These are phyloP conservation scores for Tringa solitaria DNA, from an alignment of 2,113 vertebrate genomes.

Conservation along the genomic window DNA sequence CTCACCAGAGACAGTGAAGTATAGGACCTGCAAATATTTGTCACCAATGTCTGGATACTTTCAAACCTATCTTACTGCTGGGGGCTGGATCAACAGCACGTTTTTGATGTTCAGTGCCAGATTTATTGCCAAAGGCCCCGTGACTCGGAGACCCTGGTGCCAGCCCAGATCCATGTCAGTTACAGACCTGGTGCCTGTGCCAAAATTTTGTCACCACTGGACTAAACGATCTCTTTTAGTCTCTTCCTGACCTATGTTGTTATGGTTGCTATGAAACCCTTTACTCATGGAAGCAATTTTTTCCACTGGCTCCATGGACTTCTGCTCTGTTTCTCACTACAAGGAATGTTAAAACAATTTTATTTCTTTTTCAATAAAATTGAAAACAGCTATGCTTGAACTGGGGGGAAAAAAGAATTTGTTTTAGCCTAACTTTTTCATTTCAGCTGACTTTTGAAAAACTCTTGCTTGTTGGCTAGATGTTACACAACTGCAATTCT, in stretches of 20 bases:
- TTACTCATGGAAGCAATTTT: neutral
- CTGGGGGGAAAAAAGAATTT: neutral
- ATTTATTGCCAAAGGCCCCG: neutral
- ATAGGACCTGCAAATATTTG: neutral
- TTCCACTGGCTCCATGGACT: neutral
- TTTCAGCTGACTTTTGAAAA: constrained; percentile 3
- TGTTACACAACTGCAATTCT: neutral
- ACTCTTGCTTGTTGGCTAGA: neutral
- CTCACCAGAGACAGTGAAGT: neutral
- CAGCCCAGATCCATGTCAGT: neutral
- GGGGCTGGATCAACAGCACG: neutral
- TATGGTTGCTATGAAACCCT: constrained; percentile 8
- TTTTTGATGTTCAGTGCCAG: neutral
- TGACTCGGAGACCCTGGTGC: neutral
- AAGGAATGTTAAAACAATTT: neutral
- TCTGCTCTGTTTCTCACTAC: neutral
- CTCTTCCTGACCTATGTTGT: neutral
- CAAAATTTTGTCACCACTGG: neutral
- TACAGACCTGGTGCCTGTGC: neutral
- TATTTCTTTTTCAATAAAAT: constrained; percentile 10
- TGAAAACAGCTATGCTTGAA: neutral
- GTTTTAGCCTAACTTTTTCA: neutral
- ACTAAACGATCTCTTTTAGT: neutral
- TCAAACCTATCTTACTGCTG: neutral
- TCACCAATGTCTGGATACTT: neutral